Percentiles rank a stretch among this genome's conserved stretches.
Conservation (phyloP, 2,113 vertebrate species). For the Pogonocichla stellata region DNA sequence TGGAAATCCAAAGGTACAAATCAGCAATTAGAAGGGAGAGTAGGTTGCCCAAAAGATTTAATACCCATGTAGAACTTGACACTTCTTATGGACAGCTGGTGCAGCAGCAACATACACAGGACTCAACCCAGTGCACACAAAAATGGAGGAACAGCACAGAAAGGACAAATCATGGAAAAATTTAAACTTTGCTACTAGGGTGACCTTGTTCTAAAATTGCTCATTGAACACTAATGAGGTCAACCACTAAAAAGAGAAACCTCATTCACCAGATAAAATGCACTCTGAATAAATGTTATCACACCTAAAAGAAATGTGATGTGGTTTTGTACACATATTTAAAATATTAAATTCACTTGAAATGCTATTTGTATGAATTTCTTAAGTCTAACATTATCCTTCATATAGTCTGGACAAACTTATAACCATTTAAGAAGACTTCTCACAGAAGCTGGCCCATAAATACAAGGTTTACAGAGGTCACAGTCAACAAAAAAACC, state of each 20-base stretch:
- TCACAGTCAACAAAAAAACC: not conserved
- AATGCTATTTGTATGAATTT: not conserved
- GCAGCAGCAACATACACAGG: not conserved
- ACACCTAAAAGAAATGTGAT: not conserved
- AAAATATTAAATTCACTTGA: not conserved
- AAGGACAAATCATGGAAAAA: not conserved
- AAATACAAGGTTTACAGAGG: not conserved
- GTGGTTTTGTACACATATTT: not conserved
- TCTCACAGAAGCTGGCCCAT: not conserved
- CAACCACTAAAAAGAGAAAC: not conserved
- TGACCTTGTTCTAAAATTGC: not conserved
- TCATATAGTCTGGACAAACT: not conserved
- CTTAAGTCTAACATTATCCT: not conserved
- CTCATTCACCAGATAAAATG: not conserved
- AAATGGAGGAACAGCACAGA: not conserved
- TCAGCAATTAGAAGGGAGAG: not conserved
- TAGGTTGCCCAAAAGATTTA: not conserved
- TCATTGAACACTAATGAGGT: not conserved
- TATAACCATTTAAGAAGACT: fast-evolving
- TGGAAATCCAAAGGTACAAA: not conserved
- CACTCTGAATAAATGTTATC: too few relatives aligned
- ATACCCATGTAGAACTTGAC: not conserved
- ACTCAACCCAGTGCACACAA: not conserved
- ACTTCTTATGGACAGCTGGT: not conserved
- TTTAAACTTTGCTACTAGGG: not conserved